Evolutionary conservation across 2,888 invertebrate species (phyloP).

Genomic region (Metalampra italica): DNA sequence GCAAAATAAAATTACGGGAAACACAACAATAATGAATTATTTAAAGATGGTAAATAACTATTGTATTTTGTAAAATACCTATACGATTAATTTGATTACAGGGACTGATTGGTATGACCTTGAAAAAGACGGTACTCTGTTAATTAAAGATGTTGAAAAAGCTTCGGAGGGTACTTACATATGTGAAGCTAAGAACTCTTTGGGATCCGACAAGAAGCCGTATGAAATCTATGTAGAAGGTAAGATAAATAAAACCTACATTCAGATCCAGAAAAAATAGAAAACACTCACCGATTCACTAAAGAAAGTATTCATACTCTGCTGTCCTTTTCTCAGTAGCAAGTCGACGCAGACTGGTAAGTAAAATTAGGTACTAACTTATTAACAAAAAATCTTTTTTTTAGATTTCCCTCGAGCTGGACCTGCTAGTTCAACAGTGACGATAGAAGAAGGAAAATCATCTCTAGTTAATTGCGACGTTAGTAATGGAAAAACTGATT

Average conservation of each 20-base stretch:
- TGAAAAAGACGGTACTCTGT: slow-evolving; percentile 36
- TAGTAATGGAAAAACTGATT: slow-evolving; percentile 26
- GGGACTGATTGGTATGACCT: slow-evolving; percentile 40
- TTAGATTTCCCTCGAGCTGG: slow-evolving; percentile 27
- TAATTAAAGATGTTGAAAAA: slow-evolving; percentile 35
- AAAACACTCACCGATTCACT: too few relatives aligned
- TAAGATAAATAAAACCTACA: slow-evolving; percentile 19
- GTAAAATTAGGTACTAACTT: too few relatives aligned
- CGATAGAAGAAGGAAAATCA: slow-evolving; percentile 24
- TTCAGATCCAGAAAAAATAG: background rate
- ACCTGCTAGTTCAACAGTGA: slow-evolving; percentile 11
- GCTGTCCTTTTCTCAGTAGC: too few relatives aligned
- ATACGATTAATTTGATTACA: slow-evolving; percentile 15
- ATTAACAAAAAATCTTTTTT: background rate
- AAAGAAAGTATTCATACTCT: too few relatives aligned
- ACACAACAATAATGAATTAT: too few relatives aligned
- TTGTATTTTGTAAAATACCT: too few relatives aligned
- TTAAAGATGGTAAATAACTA: too few relatives aligned
- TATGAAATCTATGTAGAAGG: slow-evolving; percentile 34
- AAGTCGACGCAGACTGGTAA: too few relatives aligned
- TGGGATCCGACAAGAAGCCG: slow-evolving; percentile 24
- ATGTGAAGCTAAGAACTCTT: slow-evolving; percentile 37
- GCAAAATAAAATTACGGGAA: too few relatives aligned
- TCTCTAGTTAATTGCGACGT: slow-evolving; percentile 29
- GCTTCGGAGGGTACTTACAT: slow-evolving; percentile 28